These are phyloP conservation scores for Dolichallabes microphthalmus DNA, from an alignment of 2,113 vertebrate species.

Conservation along the genomic window DNA sequence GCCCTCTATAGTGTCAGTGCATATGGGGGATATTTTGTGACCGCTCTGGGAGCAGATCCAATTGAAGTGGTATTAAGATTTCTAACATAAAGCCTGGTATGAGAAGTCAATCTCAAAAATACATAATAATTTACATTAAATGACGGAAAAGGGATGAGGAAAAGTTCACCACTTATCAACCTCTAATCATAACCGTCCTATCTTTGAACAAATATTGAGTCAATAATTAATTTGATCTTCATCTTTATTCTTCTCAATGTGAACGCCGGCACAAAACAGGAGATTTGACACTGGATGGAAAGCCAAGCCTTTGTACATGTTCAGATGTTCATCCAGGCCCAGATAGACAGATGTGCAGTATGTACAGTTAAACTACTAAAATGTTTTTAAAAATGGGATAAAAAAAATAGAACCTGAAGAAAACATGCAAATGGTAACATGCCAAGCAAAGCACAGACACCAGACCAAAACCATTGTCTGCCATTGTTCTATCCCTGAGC, in stretches of 20 bases:
- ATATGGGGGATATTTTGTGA: not conserved
- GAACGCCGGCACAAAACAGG: not conserved
- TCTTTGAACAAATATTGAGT: not conserved
- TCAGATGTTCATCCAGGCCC: not conserved
- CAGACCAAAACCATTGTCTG: not conserved
- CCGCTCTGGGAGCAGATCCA: constrained; percentile 23
- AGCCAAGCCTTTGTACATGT: not conserved
- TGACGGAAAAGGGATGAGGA: not conserved
- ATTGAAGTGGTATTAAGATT: constrained; percentile 30
- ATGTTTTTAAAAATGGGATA: not conserved
- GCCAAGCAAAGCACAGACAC: not conserved
- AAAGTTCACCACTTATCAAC: not conserved
- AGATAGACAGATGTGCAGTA: not conserved
- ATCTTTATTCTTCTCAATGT: not conserved
- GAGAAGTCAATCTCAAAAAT: not conserved
- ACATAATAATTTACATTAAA: not conserved
- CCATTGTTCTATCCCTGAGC: not conserved
- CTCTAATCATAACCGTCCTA: not conserved
- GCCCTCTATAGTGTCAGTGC: constrained; percentile 14
- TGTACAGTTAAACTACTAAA: not conserved
- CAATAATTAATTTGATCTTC: not conserved
- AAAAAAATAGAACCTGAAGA: not conserved
- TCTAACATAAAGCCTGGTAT: constrained; percentile 20
- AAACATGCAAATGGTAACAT: not conserved
- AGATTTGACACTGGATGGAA: not conserved